Base-by-base conservation (phyloP, 2,888 invertebrate genomes). In the Neria commutata region DNA sequence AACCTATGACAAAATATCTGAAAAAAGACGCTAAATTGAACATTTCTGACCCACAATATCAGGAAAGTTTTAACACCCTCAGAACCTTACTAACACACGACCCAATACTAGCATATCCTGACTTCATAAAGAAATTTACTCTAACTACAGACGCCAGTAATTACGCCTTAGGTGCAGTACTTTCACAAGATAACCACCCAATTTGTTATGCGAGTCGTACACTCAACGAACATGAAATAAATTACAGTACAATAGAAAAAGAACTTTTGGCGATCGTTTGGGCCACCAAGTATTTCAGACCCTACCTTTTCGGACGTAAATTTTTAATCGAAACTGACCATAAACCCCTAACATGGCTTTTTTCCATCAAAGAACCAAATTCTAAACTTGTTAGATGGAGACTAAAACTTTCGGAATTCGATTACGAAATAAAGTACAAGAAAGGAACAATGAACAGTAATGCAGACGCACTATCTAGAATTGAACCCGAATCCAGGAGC, bases 221-320 rank as follows among this genome's bases (percentile, higher is more conserved):
- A 0, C 16, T 45, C 2, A 49, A 54, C 2, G 1, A 29, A 26
- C 50, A 40, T 56, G 49, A 56, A 40, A 25, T 11, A 34, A 56
- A 49, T 14, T 42, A 56, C 17, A 25, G 16, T 1, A 23, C 29
- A 1, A 56, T 26, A 16, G 49, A 55, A 21, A 56, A 56, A 40
- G 49, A 56, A 21, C 11, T 56, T 2, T 40, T 49, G 14, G 40
- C 26, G 1, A 50, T 42, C 6, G 16, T 33, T 2, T 56, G 50
- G 49, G 17, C 14, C 10, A 50, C 17, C 14, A 46, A 45, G 6
- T 56, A 51, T 34, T 56, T 40, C 47, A 50, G 56, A 40, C 51
- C 56, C 14, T 56, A 56, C 24, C 23, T 56, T 23, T 40, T 42
- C 40, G 56, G 56, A 23, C 23, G 26, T 26, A 26, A 40, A 40